Base-by-base conservation (phyloP, 2,888 invertebrate genomes). In the Campaea margaritaria region DNA sequence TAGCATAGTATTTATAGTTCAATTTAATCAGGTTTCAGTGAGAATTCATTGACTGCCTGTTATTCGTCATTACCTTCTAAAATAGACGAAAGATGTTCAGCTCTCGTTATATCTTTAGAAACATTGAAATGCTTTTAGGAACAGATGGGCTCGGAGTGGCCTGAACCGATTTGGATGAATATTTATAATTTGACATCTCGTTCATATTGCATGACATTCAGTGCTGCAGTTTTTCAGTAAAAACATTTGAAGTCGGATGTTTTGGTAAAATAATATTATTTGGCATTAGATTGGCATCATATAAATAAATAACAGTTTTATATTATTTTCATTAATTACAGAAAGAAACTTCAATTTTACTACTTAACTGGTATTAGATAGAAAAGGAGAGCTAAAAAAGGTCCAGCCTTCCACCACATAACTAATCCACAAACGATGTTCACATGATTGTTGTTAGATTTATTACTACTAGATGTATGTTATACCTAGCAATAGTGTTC, bases 21-120 rank as follows among this genome's bases (percentile, higher is more conserved):
- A 43, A 38, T 52, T 52, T 52, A 43, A 47, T 43, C 58, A 16
- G 12, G 46, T 21, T 27, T 42, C 21, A 51, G 34, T 27, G 38
- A 38, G 51, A 47, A 47, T 52, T 14, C 41, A 42, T 52, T 47
- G 52, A 52, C 47, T 52, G 43, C 13, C 4, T 28, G 38, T 2
- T 12, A 38, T 28, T 14, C 31, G 10, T 43, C 28, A 38, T 43
- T 36, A 28, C 15, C 16, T 39, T 39, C 13, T 39, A 50, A 50
- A 50, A 57, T 57, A 50, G 49, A 45, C 31, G 11, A 44, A 16
- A 16, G 28, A 39, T 56, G 38, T 39, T 3, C 0, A 49, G 39
- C 39, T 49, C 28, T 41, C 28, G 21, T 34, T 36, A 11, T 16
- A 21, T 12, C 5, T 38, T 38, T 47, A n/a, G 16, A 9, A 16